A percentile compares a stretch with the other conserved stretches of the same genome.
These are phyloP conservation scores for Rhadina sibilatrix DNA, from an alignment of 2,113 vertebrate species.

Conservation along the genomic window DNA sequence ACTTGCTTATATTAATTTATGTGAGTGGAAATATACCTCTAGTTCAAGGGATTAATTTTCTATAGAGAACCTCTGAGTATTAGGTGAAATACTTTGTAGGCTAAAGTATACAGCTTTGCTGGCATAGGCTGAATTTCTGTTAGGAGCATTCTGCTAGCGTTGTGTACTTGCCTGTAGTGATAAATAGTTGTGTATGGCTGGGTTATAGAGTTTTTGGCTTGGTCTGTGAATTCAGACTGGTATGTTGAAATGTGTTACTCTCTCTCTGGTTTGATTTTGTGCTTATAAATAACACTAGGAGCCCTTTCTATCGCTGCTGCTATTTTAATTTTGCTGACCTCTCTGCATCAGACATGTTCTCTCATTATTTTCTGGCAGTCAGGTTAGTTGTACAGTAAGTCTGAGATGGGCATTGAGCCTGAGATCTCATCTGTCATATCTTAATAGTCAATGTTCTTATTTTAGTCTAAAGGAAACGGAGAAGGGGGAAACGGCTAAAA, in stretches of 20 bases:
- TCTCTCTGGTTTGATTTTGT: neutral
- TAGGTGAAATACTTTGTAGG: neutral
- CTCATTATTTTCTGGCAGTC: neutral
- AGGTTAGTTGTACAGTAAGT: neutral
- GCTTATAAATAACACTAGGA: neutral
- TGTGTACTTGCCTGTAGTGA: neutral
- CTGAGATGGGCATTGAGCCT: neutral
- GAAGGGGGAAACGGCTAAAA: neutral
- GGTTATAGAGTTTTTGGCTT: neutral
- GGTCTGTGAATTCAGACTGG: neutral
- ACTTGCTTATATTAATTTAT: neutral
- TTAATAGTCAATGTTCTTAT: neutral
- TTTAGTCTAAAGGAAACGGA: neutral
- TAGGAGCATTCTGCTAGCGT: neutral
- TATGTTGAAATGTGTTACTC: neutral
- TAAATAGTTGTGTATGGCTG: accelerated
- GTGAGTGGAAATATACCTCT: neutral
- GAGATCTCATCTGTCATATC: neutral
- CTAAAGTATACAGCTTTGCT: neutral
- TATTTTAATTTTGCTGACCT: neutral
- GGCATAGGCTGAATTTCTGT: neutral
- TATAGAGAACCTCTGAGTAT: neutral
- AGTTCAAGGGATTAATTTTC: neutral
- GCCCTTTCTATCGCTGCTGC: neutral
- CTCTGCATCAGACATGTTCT: neutral